Conservation (phyloP, 2,113 vertebrate genomes). For the Ctenodactylus gundi region DNA sequence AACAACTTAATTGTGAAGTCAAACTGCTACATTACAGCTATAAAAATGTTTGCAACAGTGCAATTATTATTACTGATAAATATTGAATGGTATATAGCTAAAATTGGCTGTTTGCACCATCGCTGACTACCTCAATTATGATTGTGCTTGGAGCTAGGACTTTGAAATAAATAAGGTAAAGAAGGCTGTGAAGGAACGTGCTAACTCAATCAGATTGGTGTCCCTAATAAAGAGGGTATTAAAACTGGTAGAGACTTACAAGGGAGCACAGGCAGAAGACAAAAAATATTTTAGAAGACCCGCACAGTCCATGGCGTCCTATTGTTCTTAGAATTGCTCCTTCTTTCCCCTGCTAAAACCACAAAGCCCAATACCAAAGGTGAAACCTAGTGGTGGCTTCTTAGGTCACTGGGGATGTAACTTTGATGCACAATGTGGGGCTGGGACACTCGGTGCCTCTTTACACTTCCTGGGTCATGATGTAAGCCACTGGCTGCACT, state of each 20-base stretch:
- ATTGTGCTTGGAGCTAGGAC: background rate
- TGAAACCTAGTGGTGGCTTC: background rate
- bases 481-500: no score
- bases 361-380: no score
- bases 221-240: background rate
- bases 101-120: background rate
- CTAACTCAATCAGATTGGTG: background rate
- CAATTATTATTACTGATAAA: background rate
- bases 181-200: fast-evolving
- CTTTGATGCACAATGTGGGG: background rate
- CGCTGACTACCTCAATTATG: background rate
- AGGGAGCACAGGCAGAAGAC: background rate
- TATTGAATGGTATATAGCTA: background rate
- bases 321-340: no score
- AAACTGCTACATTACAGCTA: background rate
- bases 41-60: background rate
- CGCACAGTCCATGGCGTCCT: background rate
- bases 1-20: background rate
- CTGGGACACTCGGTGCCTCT: background rate
- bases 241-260: background rate
- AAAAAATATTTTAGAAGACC: background rate
- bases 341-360: no score
- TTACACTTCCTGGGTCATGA: no score
- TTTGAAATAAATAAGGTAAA: background rate
- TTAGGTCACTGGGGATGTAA: background rate